Evolutionary conservation across 2,888 invertebrate genomes (phyloP).

Genomic region (Boloria euphrosyne): DNA sequence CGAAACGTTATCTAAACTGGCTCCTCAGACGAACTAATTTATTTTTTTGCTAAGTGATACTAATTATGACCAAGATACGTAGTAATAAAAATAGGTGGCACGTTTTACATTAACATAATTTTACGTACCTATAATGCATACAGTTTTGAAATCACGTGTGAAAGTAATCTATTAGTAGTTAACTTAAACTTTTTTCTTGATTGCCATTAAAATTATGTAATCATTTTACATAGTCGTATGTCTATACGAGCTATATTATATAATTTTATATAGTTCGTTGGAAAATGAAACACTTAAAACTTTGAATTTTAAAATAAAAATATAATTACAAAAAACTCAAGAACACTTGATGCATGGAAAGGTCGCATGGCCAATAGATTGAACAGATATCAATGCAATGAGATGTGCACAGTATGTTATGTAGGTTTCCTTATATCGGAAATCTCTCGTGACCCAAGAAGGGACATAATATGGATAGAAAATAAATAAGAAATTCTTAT

Average conservation of each 20-base stretch:
- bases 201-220: no score
- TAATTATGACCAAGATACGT: conserved; percentile 11
- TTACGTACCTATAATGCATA: no score
- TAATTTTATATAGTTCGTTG: no score
- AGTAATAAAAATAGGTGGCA: no score
- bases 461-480: conserved; percentile 38
- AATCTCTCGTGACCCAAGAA: conserved; percentile 36
- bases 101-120: no score
- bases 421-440: conserved; percentile 37
- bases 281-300: no score
- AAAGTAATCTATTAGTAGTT: no score
- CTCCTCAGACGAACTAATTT: conserved; percentile 30
- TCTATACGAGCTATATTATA: no score
- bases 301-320: background rate
- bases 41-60: conserved; percentile 28
- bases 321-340: background rate
- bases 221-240: no score
- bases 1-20: conserved; percentile 34
- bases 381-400: conserved; percentile 31
- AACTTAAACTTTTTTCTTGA: no score
- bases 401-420: conserved; percentile 18
- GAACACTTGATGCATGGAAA: conserved; percentile 24
- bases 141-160: no score
- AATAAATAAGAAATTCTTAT: conserved; percentile 34
- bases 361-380: conserved; percentile 26